phyloP scores from a whole-genome alignment of 2,113 vertebrate species.

The Fulmarus glacialis region DNA sequence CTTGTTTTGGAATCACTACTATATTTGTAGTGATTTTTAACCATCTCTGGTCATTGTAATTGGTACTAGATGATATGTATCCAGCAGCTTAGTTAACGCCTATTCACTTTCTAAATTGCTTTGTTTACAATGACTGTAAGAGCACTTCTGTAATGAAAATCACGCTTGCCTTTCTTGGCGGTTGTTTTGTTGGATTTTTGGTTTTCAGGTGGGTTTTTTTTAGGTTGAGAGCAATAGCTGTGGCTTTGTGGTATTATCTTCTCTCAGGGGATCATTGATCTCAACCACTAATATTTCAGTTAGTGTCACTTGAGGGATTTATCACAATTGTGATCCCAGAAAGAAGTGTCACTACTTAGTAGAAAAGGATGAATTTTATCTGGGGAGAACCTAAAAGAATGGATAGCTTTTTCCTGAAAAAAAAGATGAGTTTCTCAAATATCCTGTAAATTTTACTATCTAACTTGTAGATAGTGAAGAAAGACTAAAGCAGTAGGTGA shows the following conservation, averaged over 20 bases:
- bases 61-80: not conserved
- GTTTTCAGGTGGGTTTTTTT: not conserved
- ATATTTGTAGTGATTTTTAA: not conserved
- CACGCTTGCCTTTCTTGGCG: not conserved
- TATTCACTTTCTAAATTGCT: not conserved
- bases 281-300: not conserved
- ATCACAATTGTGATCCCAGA: not conserved
- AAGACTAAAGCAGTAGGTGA: not conserved
- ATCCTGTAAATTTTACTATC: not conserved
- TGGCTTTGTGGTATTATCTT: not conserved
- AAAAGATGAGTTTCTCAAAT: not conserved
- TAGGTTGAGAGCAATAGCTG: not conserved
- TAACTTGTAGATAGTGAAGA: not conserved
- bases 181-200: not conserved
- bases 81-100: not conserved
- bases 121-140: not conserved
- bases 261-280: not conserved
- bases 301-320: not conserved
- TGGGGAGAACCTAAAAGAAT: not conserved
- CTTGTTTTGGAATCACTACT: not conserved
- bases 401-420: not conserved
- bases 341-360: not conserved
- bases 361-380: not conserved
- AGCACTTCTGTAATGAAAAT: not conserved
- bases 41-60: not conserved